These are phyloP conservation scores for Mongoloraphidia duomilia DNA, from an alignment of 2,888 invertebrate genomes.

Conservation along the genomic window DNA sequence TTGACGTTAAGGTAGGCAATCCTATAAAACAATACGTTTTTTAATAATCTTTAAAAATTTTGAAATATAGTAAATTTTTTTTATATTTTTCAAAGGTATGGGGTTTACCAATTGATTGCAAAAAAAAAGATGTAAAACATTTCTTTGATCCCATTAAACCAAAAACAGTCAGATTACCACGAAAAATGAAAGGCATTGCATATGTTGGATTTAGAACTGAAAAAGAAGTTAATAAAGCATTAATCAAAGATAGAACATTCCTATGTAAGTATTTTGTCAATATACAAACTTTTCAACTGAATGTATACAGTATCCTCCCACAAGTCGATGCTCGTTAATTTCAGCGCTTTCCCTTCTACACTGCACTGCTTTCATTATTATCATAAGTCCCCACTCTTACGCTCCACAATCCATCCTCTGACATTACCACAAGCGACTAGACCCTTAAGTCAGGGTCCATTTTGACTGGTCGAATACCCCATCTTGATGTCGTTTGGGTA, in stretches of 20 bases:
- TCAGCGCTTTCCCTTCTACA: too few species aligned
- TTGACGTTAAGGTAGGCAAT: slow-evolving; percentile 42
- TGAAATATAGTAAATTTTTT: neutral
- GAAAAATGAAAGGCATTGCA: slow-evolving; percentile 68
- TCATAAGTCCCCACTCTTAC: too few species aligned
- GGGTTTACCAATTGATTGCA: slow-evolving; percentile 62
- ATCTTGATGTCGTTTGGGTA: too few species aligned
- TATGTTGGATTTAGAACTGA: slow-evolving; percentile 83
- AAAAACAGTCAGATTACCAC: slow-evolving; percentile 64
- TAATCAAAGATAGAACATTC: slow-evolving; percentile 74
- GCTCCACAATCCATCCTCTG: too few species aligned
- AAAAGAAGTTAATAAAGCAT: slow-evolving; percentile 61
- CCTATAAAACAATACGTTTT: neutral
- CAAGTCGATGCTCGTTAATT: too few species aligned
- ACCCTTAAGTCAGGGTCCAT: too few species aligned
- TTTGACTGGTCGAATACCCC: too few species aligned
- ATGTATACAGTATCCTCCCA: too few species aligned
- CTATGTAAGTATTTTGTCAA: slow-evolving; percentile 41
- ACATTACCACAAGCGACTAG: too few species aligned
- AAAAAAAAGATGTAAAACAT: slow-evolving; percentile 69
- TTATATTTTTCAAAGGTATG: slow-evolving; percentile 33
- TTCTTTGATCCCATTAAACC: slow-evolving; percentile 73
- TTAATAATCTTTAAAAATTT: neutral
- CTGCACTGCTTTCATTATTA: too few species aligned
- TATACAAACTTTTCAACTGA: slow-evolving; percentile 23